A percentile compares a stretch with the other conserved stretches of the same genome.
Evolutionary conservation across 2,888 invertebrate species (phyloP).

Genomic region (Malthinus flaveolus): DNA sequence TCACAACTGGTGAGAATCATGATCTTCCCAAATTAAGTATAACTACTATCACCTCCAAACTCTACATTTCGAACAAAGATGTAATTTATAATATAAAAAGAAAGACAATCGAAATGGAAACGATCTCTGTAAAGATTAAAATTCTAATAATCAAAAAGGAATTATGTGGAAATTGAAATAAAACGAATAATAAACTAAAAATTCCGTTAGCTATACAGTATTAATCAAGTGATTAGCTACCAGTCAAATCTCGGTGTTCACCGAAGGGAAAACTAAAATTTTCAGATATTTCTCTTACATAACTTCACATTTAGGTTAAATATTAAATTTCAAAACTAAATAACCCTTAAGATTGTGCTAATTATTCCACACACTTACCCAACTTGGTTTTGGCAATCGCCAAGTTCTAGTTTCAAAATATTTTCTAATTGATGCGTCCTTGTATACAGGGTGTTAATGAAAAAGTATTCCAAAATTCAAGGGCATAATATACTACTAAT

Average conservation of each 20-base stretch:
- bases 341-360: too few relatives aligned
- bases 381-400: too few relatives aligned
- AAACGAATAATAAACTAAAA: neutral
- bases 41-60: neutral
- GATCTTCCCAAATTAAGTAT: slow-evolving; percentile 12
- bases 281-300: too few relatives aligned
- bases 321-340: too few relatives aligned
- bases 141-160: neutral
- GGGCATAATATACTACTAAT: too few relatives aligned
- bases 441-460: too few relatives aligned
- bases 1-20: slow-evolving; percentile 13
- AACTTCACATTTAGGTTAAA: too few relatives aligned
- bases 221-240: neutral
- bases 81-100: slow-evolving; percentile 22
- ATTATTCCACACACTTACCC: too few relatives aligned
- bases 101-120: slow-evolving; percentile 32
- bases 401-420: too few relatives aligned
- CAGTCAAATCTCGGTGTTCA: neutral
- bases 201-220: neutral
- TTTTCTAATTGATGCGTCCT: too few relatives aligned
- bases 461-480: too few relatives aligned
- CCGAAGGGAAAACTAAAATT: slow-evolving; percentile 2
- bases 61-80: neutral
- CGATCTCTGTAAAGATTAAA: slow-evolving; percentile 9
- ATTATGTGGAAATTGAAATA: neutral